These are phyloP conservation scores for Leucophenga maculata DNA, from an alignment of 2,888 invertebrate genomes.

Conservation along the genomic window DNA sequence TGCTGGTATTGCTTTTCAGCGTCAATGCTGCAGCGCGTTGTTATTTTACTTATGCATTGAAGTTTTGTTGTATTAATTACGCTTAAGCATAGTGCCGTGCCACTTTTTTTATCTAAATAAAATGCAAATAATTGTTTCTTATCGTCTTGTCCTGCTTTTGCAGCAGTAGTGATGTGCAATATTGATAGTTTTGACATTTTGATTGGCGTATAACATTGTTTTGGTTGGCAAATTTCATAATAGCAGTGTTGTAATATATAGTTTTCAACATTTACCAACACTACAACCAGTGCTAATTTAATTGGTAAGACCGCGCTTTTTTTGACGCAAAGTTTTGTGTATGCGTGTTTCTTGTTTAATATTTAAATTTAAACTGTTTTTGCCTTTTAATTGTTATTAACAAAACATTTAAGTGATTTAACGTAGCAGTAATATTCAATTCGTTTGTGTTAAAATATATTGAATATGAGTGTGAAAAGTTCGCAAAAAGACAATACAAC, in stretches of 20 bases:
- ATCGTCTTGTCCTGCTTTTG: too few relatives aligned
- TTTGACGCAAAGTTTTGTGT: neutral
- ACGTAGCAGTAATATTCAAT: too few relatives aligned
- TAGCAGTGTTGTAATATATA: too few relatives aligned
- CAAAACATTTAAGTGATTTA: neutral
- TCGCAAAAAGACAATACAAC: constrained; percentile 5
- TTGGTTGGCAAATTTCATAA: too few relatives aligned
- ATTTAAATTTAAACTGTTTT: neutral
- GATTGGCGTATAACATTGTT: too few relatives aligned
- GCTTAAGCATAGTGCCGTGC: constrained; percentile 23
- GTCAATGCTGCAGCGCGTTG: neutral
- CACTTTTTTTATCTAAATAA: constrained; percentile 50
- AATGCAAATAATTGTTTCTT: constrained; percentile 48
- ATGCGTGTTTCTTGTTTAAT: neutral
- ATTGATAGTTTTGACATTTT: too few relatives aligned
- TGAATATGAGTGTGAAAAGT: constrained; percentile 5
- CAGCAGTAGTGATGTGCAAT: too few relatives aligned
- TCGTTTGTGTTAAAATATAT: neutral
- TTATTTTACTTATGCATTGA: neutral
- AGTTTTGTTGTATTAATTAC: neutral
- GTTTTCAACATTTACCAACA: too few relatives aligned
- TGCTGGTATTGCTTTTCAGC: constrained; percentile 2
- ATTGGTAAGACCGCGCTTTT: neutral
- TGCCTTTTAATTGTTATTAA: neutral
- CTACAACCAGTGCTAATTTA: neutral